Conservation (phyloP, 2,888 invertebrate species). For the Cerceris ruficornis region DNA sequence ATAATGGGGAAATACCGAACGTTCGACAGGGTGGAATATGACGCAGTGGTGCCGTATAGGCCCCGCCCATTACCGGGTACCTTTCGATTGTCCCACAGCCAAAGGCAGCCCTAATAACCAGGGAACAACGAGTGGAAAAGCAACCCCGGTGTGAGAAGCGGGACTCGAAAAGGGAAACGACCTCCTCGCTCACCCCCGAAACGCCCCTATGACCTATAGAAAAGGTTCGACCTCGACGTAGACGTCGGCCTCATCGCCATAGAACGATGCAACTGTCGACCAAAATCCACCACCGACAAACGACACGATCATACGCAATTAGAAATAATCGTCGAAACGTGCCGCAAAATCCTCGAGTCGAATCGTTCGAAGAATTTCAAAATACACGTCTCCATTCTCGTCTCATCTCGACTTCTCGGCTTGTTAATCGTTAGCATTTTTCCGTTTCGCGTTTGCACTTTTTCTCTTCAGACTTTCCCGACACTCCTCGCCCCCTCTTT, state of each 20-base stretch:
- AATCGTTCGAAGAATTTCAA: background rate
- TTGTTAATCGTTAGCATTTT: slow-evolving; percentile 2
- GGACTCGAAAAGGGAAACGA: slow-evolving; percentile 63
- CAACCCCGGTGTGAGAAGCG: slow-evolving; percentile 64
- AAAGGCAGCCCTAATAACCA: slow-evolving; percentile 77
- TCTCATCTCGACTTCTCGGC: background rate
- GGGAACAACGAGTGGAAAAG: slow-evolving; percentile 70
- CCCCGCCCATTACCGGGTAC: slow-evolving; percentile 75
- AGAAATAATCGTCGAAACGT: background rate
- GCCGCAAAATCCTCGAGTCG: background rate
- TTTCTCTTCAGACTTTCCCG: slow-evolving; percentile 13
- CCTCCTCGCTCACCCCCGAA: slow-evolving; percentile 57
- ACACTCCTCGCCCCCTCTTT: slow-evolving; percentile 23
- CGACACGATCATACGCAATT: slow-evolving; percentile 51
- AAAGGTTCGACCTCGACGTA: slow-evolving; percentile 55
- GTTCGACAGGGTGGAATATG: slow-evolving; percentile 46
- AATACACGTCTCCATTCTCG: background rate
- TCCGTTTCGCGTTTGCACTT: slow-evolving; percentile 16
- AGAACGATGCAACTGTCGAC: slow-evolving; percentile 74
- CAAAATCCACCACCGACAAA: slow-evolving; percentile 67
- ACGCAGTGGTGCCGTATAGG: slow-evolving; percentile 56
- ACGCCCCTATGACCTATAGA: slow-evolving; percentile 71
- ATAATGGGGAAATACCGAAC: slow-evolving; percentile 35
- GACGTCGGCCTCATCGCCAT: slow-evolving; percentile 58
- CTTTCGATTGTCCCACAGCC: slow-evolving; percentile 75